phyloP scores from a whole-genome alignment of 2,797 vertebrate species.

The Xenentodon cancila region DNA sequence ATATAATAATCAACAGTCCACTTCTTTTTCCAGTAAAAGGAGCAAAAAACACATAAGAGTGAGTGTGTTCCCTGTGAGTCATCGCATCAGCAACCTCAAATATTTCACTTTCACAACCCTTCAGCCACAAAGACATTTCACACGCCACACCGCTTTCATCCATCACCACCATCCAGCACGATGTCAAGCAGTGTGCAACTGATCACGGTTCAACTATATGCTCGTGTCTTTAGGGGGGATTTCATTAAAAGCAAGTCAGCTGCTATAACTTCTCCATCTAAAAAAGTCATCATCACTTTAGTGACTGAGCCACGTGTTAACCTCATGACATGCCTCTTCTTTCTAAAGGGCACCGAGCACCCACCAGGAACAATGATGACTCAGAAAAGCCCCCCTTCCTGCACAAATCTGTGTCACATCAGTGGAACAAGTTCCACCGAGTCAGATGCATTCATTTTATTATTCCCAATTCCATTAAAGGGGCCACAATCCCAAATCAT shows the following conservation, averaged over 20 bases:
- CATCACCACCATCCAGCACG: conserved; percentile 12
- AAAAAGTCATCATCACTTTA: conserved; percentile 58
- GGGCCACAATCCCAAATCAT: not conserved
- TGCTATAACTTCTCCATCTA: conserved; percentile 49
- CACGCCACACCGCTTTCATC: conserved; percentile 38
- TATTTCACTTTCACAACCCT: conserved; percentile 80
- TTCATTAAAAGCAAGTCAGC: conserved; percentile 55
- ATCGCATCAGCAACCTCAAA: conserved; percentile 69
- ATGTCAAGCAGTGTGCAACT: conserved; percentile 1
- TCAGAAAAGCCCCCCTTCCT: conserved; percentile 38
- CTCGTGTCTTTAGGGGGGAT: conserved; percentile 10
- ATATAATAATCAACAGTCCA: conserved; percentile 40
- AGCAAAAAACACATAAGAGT: conserved; percentile 51
- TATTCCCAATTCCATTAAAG: conserved; percentile 10
- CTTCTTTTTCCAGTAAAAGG: conserved; percentile 41
- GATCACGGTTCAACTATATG: not conserved
- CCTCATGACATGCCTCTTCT: conserved; percentile 70
- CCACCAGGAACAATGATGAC: conserved; percentile 59
- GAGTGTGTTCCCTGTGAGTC: conserved; percentile 69
- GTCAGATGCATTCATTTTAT: conserved; percentile 62
- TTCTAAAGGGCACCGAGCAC: conserved; percentile 46
- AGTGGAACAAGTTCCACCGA: conserved; percentile 41
- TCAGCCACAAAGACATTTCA: conserved; percentile 52
- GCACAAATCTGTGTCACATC: conserved; percentile 37
- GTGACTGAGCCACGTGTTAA: conserved; percentile 71